phyloP scores from a whole-genome alignment of 2,888 invertebrate species.

The Cosmia pyralina region DNA sequence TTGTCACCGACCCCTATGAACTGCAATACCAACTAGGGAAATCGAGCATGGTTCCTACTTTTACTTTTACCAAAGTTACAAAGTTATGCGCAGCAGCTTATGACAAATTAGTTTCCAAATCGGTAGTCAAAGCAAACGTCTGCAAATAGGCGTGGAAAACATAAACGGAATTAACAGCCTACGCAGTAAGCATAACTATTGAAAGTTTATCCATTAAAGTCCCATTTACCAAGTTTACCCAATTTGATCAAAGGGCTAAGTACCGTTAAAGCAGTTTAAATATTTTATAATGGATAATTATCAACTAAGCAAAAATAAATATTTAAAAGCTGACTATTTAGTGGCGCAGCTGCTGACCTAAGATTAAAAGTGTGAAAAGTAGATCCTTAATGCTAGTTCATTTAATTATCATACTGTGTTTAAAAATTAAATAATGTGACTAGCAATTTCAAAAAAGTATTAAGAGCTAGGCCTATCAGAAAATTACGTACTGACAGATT shows the following conservation, averaged over 20 bases:
- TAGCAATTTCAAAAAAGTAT: background rate
- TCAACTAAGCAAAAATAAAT: constrained; percentile 62
- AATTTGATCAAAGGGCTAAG: constrained; percentile 68
- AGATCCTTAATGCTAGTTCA: background rate
- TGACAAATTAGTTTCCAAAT: constrained; percentile 19
- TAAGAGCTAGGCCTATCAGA: too few relatives aligned
- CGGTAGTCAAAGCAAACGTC: constrained; percentile 8
- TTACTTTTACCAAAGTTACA: constrained; percentile 17
- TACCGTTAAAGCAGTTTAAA: constrained; percentile 65
- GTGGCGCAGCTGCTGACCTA: background rate
- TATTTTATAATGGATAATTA: constrained; percentile 68
- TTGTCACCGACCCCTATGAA: background rate
- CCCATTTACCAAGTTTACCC: constrained; percentile 70
- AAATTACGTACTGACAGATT: too few relatives aligned
- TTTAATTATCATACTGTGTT: background rate
- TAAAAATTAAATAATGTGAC: background rate
- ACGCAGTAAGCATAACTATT: constrained; percentile 60
- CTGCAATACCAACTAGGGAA: background rate
- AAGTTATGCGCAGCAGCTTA: constrained; percentile 6
- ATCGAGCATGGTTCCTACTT: background rate
- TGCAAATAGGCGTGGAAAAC: constrained; percentile 46
- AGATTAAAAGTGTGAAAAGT: constrained; percentile 7
- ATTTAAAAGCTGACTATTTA: constrained; percentile 22
- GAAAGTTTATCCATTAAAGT: constrained; percentile 73
- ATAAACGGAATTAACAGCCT: constrained; percentile 49